These are phyloP conservation scores for Capreolus pygargus DNA, from an alignment of 2,113 vertebrate genomes.

Conservation along the genomic window DNA sequence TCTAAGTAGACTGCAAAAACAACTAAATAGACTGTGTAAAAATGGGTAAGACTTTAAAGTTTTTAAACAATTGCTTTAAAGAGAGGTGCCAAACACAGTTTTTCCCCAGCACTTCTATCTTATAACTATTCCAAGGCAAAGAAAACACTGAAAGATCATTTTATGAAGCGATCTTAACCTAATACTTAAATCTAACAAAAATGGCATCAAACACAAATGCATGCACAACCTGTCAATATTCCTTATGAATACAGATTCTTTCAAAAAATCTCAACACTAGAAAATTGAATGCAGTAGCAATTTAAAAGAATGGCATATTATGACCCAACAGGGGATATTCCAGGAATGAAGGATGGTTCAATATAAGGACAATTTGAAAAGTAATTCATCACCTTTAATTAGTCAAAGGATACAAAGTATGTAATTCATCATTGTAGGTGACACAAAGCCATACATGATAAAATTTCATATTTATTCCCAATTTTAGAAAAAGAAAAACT, in stretches of 20 bases:
- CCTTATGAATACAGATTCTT: background rate
- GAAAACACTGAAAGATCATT: background rate
- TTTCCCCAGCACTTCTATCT: background rate
- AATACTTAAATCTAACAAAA: background rate
- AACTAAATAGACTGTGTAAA: background rate
- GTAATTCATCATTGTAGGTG: background rate
- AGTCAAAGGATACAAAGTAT: background rate
- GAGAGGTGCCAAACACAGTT: background rate
- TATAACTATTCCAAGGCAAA: background rate
- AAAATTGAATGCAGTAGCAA: background rate
- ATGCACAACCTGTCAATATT: background rate
- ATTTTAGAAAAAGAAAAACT: background rate
- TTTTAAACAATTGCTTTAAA: background rate
- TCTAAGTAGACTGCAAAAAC: background rate
- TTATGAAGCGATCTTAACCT: background rate
- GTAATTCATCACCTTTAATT: background rate
- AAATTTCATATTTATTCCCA: background rate
- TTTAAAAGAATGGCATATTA: background rate
- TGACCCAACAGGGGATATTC: background rate
- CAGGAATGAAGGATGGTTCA: background rate
- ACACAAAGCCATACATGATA: background rate
- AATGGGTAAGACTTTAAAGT: background rate
- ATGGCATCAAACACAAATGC: background rate
- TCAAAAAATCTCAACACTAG: background rate
- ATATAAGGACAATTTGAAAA: background rate